Percentiles rank a stretch among this genome's conserved stretches.
These are phyloP conservation scores for Corticium candelabrum DNA, from an alignment of 37 sponge, comb jelly and placozoan species.

Conservation along the genomic window DNA sequence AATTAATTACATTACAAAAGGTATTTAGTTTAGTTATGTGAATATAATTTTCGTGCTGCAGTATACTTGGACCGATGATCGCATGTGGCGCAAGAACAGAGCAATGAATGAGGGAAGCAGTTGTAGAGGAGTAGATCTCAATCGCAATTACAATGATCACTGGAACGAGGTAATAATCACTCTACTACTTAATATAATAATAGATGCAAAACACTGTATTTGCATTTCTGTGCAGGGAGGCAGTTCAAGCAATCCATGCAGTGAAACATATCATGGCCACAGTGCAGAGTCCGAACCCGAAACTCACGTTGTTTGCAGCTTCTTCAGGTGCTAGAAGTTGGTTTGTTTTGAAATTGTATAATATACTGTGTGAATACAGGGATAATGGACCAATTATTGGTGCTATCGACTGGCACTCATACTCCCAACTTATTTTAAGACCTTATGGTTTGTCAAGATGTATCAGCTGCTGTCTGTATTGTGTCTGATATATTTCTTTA, in stretches of 20 bases:
- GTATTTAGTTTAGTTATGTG: neutral
- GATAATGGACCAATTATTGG: conserved; percentile 39
- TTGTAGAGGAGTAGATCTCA: conserved; percentile 72
- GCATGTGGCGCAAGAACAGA: conserved; percentile 75
- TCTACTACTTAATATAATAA: neutral
- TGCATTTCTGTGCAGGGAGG: conserved; percentile 26
- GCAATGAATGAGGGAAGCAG: conserved; percentile 1
- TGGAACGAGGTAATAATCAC: conserved; percentile 35
- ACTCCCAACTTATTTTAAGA: conserved; percentile 42
- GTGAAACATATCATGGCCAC: conserved; percentile 60
- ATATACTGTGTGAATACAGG: neutral
- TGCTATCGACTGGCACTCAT: conserved; percentile 64
- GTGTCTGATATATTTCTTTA: neutral
- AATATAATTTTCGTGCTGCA: neutral
- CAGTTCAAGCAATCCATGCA: conserved; percentile 49
- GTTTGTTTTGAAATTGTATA: neutral
- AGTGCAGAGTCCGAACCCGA: conserved; percentile 65
- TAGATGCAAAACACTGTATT: neutral
- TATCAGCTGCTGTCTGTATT: neutral
- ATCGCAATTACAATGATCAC: conserved; percentile 62
- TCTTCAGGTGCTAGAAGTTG: conserved; percentile 30
- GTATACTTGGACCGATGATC: conserved; percentile 49
- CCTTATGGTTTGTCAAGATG: conserved; percentile 25
- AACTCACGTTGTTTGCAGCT: conserved; percentile 30
- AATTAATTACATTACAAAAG: no score